Evolutionary conservation across 2,888 invertebrate species (phyloP).

Genomic region (Lasioglossum pauxillum): DNA sequence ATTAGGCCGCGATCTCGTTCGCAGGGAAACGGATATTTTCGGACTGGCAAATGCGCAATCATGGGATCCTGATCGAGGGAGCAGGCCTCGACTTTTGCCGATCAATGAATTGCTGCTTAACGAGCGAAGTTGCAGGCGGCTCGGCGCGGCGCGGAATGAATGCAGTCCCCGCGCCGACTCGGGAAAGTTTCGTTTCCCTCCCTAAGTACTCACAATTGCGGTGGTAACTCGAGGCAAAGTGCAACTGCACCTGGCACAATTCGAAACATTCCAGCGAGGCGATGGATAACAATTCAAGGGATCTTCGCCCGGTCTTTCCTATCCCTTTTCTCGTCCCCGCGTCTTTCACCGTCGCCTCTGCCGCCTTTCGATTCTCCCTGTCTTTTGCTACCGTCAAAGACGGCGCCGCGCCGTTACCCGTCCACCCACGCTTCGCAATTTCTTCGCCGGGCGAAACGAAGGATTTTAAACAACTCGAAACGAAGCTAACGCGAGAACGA

Average conservation of each 20-base stretch:
- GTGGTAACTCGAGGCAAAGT: slow-evolving; percentile 49
- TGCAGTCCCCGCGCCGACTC: slow-evolving; percentile 8
- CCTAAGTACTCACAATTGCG: slow-evolving; percentile 42
- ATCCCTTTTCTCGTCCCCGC: neutral
- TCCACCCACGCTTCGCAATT: slow-evolving; percentile 17
- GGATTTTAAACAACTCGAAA: slow-evolving; percentile 54
- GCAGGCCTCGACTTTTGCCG: slow-evolving; percentile 10
- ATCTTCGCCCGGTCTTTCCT: slow-evolving; percentile 13
- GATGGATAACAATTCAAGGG: slow-evolving; percentile 38
- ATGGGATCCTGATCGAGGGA: neutral
- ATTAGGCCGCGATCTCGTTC: neutral
- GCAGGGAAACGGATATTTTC: neutral
- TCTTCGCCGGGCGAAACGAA: slow-evolving; percentile 24
- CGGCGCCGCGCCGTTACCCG: neutral
- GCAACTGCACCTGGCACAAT: slow-evolving; percentile 37
- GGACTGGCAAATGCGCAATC: neutral
- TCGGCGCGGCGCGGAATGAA: slow-evolving; percentile 10
- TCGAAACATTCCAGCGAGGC: slow-evolving; percentile 34
- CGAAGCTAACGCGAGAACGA: slow-evolving; percentile 50
- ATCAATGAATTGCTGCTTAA: slow-evolving; percentile 49
- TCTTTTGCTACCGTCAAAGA: slow-evolving; percentile 9
- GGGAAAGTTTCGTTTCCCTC: slow-evolving; percentile 23
- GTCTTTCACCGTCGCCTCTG: neutral
- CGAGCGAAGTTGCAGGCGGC: slow-evolving; percentile 45
- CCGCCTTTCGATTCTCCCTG: slow-evolving; percentile 39